Conservation (phyloP, 2,888 invertebrate species). For the Diarsia brunnea region DNA sequence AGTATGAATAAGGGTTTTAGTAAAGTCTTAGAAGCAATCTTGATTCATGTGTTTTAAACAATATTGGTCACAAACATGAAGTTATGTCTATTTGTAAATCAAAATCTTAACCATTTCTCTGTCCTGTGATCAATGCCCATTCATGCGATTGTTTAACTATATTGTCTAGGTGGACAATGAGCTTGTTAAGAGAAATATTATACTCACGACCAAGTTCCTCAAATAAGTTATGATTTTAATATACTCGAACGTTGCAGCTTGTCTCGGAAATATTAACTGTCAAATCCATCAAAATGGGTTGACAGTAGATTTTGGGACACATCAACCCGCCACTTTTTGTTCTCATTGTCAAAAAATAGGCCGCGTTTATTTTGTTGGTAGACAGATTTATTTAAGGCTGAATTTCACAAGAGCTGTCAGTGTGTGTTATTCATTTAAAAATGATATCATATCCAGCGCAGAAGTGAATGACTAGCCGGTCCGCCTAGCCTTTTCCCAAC, state of each 20-base stretch:
- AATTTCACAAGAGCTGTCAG: neutral
- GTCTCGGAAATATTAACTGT: neutral
- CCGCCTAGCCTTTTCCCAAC: no score
- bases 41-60: neutral
- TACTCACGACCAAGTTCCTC: neutral
- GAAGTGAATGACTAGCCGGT: no score
- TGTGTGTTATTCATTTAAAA: no score
- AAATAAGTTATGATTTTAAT: neutral
- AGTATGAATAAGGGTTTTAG: neutral
- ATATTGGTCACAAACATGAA: neutral
- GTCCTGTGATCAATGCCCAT: neutral
- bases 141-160: conserved; percentile 2
- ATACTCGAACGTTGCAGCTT: neutral
- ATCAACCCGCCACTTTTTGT: neutral
- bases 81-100: conserved; percentile 4
- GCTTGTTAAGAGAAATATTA: neutral
- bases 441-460: no score
- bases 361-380: neutral
- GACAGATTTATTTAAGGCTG: neutral
- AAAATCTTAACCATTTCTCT: neutral
- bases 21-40: neutral
- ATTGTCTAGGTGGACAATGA: conserved; percentile 8
- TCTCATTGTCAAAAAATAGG: neutral
- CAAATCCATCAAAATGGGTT: neutral
- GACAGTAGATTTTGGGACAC: neutral